These are phyloP conservation scores for Zaprionus bogoriensis DNA, from an alignment of 2,888 invertebrate species.

Conservation along the genomic window DNA sequence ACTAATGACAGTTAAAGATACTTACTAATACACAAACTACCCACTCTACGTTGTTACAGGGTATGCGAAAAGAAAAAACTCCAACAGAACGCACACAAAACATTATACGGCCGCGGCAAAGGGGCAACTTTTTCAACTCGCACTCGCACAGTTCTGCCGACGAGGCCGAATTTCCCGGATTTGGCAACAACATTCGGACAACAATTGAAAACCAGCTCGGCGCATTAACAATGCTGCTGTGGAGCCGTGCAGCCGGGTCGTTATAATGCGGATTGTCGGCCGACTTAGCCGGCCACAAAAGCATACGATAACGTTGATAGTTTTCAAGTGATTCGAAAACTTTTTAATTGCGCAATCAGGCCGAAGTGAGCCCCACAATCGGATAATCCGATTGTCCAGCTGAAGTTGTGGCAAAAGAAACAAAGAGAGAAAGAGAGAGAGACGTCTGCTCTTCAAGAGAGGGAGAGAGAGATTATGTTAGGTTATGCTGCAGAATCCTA, in stretches of 20 bases:
- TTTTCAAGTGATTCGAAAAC: constrained; percentile 51
- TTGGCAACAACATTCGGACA: constrained; percentile 28
- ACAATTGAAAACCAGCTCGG: constrained; percentile 52
- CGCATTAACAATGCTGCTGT: constrained; percentile 29
- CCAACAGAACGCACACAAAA: background rate
- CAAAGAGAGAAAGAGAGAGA: background rate
- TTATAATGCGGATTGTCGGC: constrained; percentile 23
- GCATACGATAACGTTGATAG: constrained; percentile 43
- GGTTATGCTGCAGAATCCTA: too few species aligned
- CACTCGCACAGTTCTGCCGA: constrained; percentile 37
- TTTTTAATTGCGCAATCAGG: constrained; percentile 43
- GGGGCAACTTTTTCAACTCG: constrained; percentile 46
- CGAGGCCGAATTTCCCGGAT: constrained; percentile 16
- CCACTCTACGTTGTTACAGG: background rate
- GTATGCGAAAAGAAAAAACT: background rate
- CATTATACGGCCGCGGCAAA: too few species aligned
- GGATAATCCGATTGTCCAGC: background rate
- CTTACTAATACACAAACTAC: background rate
- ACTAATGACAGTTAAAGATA: too few species aligned
- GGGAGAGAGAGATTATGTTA: too few species aligned
- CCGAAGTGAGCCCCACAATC: too few species aligned
- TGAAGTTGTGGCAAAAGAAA: background rate
- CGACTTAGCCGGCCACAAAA: constrained; percentile 38
- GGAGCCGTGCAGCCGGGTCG: constrained; percentile 5
- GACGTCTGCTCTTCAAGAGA: too few species aligned